A percentile compares a stretch with the other conserved stretches of the same genome.
These are phyloP conservation scores for Euplexia lucipara DNA, from an alignment of 2,888 invertebrate species.

Conservation along the genomic window DNA sequence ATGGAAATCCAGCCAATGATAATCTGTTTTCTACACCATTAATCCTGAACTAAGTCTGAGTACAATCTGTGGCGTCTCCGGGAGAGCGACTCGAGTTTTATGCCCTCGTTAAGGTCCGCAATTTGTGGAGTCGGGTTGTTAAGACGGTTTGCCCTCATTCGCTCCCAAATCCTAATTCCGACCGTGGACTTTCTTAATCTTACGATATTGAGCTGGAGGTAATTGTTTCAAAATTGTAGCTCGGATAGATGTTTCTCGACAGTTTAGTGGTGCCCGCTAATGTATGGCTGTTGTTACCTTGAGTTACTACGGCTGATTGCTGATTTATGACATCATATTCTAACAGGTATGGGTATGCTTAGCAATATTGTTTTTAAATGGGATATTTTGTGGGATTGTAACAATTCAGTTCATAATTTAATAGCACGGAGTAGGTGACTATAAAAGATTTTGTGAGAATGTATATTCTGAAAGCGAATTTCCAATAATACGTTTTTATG, in stretches of 20 bases:
- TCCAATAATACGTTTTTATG: conserved; percentile 48
- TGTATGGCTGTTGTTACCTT: conserved; percentile 56
- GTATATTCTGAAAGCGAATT: conserved; percentile 32
- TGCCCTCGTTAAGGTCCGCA: conserved; percentile 90
- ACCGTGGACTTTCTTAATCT: conserved; percentile 91
- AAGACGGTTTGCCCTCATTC: conserved; percentile 85
- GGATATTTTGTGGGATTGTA: background rate
- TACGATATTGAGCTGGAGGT: conserved; percentile 89
- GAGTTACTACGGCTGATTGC: conserved; percentile 43
- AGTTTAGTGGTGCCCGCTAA: conserved; percentile 52
- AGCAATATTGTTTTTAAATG: background rate
- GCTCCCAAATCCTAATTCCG: conserved; percentile 88
- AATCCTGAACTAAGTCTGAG: conserved; percentile 91
- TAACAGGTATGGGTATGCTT: background rate
- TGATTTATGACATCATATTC: conserved; percentile 34
- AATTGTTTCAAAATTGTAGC: conserved; percentile 90
- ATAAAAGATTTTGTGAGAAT: conserved; percentile 19
- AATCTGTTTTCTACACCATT: conserved; percentile 92
- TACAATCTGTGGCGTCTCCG: conserved; percentile 89
- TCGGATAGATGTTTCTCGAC: conserved; percentile 74
- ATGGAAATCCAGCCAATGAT: conserved; percentile 91
- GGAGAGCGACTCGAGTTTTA: conserved; percentile 89
- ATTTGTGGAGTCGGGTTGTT: conserved; percentile 91
- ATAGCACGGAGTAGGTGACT: conserved; percentile 5
- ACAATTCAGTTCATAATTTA: background rate